These are phyloP conservation scores for Phalloptychus januarius DNA, from an alignment of 2,797 vertebrate species.

Conservation along the genomic window DNA sequence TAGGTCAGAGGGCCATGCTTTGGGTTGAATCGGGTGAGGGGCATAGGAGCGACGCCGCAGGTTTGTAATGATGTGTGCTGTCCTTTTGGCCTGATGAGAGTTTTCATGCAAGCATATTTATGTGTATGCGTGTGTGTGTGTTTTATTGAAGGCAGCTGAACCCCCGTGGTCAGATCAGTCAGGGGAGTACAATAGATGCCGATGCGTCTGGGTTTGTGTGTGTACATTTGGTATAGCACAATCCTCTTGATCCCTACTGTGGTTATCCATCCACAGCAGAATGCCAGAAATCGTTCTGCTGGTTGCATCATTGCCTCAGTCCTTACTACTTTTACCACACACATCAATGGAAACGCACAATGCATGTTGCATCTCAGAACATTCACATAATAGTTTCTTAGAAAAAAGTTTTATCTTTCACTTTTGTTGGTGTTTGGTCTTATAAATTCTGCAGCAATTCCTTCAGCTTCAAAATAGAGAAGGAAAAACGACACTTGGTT, in stretches of 20 bases:
- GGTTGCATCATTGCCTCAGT: constrained; percentile 59
- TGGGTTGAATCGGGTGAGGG: constrained; percentile 44
- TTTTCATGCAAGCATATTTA: constrained; percentile 39
- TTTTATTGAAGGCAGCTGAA: constrained; percentile 70
- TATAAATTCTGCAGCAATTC: neutral
- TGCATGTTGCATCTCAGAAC: neutral
- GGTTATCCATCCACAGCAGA: constrained; percentile 39
- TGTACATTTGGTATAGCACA: constrained; percentile 55
- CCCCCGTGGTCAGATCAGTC: constrained; percentile 62
- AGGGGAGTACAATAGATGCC: constrained; percentile 33
- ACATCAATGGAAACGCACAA: constrained; percentile 37
- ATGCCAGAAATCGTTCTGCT: constrained; percentile 69
- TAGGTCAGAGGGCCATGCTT: constrained; percentile 66
- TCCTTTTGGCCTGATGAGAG: constrained; percentile 43
- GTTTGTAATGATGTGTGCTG: constrained; percentile 53
- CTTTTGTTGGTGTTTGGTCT: constrained; percentile 55
- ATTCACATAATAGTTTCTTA: neutral
- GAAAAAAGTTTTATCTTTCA: constrained; percentile 51
- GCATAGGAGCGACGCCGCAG: constrained; percentile 22
- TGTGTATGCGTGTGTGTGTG: constrained; percentile 31
- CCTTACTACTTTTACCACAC: constrained; percentile 24
- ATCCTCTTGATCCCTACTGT: constrained; percentile 30
- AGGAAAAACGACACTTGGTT: neutral
- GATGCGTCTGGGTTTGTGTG: constrained; percentile 34
- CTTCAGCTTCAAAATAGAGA: neutral